Base-by-base conservation (phyloP, 2,888 invertebrate species). In the Matsumyia berberina region DNA sequence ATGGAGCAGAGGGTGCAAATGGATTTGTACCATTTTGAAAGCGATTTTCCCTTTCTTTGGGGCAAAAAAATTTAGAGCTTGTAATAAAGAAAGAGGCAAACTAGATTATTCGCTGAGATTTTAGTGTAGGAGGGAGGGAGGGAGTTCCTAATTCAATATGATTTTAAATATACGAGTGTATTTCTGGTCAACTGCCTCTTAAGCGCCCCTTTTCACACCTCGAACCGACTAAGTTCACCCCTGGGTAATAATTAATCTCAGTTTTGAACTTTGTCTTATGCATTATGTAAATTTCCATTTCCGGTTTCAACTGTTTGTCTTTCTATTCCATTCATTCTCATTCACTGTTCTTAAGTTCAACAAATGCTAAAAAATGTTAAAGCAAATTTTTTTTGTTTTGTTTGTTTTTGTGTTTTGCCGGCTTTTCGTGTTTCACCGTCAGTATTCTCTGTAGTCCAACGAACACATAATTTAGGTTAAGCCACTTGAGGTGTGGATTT, bases 271-370 rank as follows among this genome's bases (percentile, higher is more conserved):
- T 60, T 49, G 29, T n/a, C 46, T 51, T 42, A 17, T 70, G 39
- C 58, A 55, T 66, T 66, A 82, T 78, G 70, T 60, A 66, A 78
- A 82, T 82, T 72, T 72, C 19, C 31, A 19, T 72, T 82, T 82
- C 82, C 82, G 81, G 5, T 66, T 66, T 66, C 15, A 62, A 42
- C 29, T 58, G 42, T 35, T 19, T 70, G 69, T 70, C 39, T 51
- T 70, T 60, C 69, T 49, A 76, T 70, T 82, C 37, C 69, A 70
- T 60, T 55, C 66, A 66, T 57, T 44, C 15, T 64, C 44, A 44
- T 31, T 64, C 39, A 11, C 35, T 33, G 53, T 33, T 53, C 35
- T 15, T 72, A 33, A 72, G 58, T 44, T 37, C 55, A 77, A 66
- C 42, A 60, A 62, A 76, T 60, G 33, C 46, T 33, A 39, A 69